phyloP scores from a whole-genome alignment of 30 jellyfish, hydroid and myxozoan genomes.

The Hydractinia symbiolongicarpus region DNA sequence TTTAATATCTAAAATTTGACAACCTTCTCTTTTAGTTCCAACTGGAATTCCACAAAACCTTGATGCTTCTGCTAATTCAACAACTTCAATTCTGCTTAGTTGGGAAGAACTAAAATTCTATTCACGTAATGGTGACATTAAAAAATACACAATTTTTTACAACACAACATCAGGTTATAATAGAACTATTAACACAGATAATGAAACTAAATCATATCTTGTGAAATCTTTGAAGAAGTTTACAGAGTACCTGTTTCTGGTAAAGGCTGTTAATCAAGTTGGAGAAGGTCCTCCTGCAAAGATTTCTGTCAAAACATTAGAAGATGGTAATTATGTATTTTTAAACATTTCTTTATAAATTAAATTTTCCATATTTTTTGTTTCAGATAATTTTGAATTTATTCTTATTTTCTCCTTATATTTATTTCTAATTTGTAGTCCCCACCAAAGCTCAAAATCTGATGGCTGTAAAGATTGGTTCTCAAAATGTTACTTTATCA shows the following conservation, averaged over 20 bases:
- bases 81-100: background rate
- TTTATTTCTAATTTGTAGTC: background rate
- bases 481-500: background rate
- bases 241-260: background rate
- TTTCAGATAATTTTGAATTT: too few species aligned
- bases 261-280: background rate
- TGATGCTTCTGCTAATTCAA: background rate
- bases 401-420: too few species aligned
- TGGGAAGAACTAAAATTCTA: background rate
- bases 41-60: constrained; percentile 1
- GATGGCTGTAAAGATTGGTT: background rate
- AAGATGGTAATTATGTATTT: background rate
- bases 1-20: background rate
- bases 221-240: background rate
- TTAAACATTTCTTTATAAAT: too few species aligned
- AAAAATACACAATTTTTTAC: background rate
- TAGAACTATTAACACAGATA: background rate
- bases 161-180: background rate
- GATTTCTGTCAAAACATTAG: background rate
- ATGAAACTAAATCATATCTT: background rate
- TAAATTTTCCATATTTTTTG: too few species aligned
- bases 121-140: background rate
- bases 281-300: background rate
- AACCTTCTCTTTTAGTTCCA: background rate
- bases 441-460: background rate